Evolutionary conservation across 2,113 vertebrate species (phyloP).

Genomic region (Panurus biarmicus): DNA sequence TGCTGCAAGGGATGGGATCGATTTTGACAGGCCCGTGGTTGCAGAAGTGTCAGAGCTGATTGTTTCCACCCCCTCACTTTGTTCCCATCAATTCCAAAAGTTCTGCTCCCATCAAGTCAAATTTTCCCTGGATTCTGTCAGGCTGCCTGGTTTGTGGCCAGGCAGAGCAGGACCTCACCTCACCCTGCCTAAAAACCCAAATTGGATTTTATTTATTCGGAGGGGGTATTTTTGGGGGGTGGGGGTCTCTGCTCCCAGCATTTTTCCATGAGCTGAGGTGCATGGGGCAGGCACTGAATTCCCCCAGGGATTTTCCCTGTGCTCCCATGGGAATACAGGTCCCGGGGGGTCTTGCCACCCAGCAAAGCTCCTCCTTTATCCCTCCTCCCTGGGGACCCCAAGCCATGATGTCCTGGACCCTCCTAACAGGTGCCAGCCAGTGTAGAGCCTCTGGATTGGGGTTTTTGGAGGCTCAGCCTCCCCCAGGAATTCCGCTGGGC

Average conservation of each 20-base stretch:
- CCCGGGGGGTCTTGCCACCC: background rate
- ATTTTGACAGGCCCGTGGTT: background rate
- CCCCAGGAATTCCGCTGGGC: background rate
- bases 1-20: background rate
- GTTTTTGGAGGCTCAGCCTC: background rate
- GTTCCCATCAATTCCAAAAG: background rate
- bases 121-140: background rate
- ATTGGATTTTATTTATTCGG: background rate
- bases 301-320: background rate
- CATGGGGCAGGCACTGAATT: rapidly evolving
- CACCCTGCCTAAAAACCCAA: rapidly evolving
- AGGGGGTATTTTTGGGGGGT: too few relatives aligned
- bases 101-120: background rate
- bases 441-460: background rate
- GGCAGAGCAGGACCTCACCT: background rate
- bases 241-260: background rate
- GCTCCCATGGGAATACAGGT: background rate
- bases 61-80: background rate
- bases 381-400: background rate
- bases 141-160: background rate
- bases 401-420: rapidly evolving
- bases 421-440: rapidly evolving
- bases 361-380: background rate
- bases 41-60: background rate
- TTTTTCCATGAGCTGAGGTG: background rate